Conservation (phyloP, 2,888 invertebrate genomes). For the Galerucella calmariensis region DNA sequence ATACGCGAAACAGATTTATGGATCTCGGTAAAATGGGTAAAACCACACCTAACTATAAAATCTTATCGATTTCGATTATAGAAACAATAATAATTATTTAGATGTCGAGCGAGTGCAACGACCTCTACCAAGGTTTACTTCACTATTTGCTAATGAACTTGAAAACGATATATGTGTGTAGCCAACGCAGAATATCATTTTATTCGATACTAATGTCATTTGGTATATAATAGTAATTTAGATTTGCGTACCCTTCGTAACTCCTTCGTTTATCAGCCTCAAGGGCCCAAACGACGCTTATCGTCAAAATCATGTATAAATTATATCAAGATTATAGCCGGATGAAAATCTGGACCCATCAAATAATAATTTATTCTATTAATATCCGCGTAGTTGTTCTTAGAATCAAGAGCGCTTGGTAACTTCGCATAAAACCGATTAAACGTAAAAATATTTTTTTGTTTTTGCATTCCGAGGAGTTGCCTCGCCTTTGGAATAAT, state of each 20-base stretch:
- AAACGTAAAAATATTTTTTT: slow-evolving; percentile 1
- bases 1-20: not conserved
- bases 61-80: slow-evolving; percentile 1
- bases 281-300: not conserved
- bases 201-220: not conserved
- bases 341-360: not conserved
- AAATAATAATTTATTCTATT: slow-evolving; percentile 1
- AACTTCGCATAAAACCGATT: not conserved
- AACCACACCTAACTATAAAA: slow-evolving; percentile 9
- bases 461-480: not conserved
- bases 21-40: not conserved
- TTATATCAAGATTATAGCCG: not conserved
- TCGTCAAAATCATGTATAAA: not conserved
- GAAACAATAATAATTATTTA: slow-evolving; percentile 29
- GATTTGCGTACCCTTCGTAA: not conserved
- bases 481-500: slow-evolving; percentile 8
- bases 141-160: slow-evolving; percentile 53
- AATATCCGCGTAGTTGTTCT: not conserved
- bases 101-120: slow-evolving; percentile 41
- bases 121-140: slow-evolving; percentile 50
- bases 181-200: slow-evolving; percentile 13
- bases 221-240: not conserved
- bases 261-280: too few relatives aligned
- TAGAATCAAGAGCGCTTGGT: not conserved
- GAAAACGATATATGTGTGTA: slow-evolving; percentile 25